A percentile compares a stretch with the other conserved stretches of the same genome.
phyloP scores from a whole-genome alignment of 1,140 invertebrate genomes.

The Drosophila jambulina region DNA sequence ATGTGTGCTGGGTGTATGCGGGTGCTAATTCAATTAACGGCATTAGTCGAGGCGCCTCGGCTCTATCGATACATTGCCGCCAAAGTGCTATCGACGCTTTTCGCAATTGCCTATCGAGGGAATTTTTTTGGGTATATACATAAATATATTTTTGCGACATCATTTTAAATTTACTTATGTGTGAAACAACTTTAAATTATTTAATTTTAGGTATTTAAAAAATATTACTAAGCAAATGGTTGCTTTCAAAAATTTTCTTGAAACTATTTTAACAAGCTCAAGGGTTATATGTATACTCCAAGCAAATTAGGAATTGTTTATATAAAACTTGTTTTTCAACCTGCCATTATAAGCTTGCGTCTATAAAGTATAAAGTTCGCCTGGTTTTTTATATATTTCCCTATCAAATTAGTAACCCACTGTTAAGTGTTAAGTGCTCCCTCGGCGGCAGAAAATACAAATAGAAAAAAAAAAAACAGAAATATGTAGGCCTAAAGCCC shows the following conservation, averaged over 20 bases:
- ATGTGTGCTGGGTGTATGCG: slow-evolving; percentile 11
- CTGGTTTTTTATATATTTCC: slow-evolving; percentile 19
- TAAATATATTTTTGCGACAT: too few species aligned
- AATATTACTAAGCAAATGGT: neutral
- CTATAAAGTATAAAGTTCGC: neutral
- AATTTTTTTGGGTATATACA: neutral
- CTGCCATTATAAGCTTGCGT: neutral
- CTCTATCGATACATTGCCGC: slow-evolving; percentile 19
- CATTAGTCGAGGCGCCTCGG: slow-evolving; percentile 19
- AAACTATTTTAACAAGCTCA: neutral
- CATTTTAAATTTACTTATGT: too few species aligned
- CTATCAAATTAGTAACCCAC: slow-evolving; percentile 33
- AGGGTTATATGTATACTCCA: neutral
- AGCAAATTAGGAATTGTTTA: neutral
- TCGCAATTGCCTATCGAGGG: neutral
- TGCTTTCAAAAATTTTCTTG: neutral
- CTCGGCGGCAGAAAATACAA: neutral
- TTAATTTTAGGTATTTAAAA: neutral
- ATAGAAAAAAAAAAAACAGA: slow-evolving; percentile 11
- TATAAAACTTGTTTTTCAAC: neutral
- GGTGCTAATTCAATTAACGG: slow-evolving; percentile 73
- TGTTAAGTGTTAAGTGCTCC: slow-evolving; percentile 40
- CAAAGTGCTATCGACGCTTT: slow-evolving; percentile 11
- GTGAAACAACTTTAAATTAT: too few species aligned
- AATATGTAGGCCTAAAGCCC: slow-evolving; percentile 29